Evolutionary conservation across 2,113 vertebrate species (phyloP), one percentile per base, ranked within the genome.

Genomic region (Pygoscelis adeliae): DNA sequence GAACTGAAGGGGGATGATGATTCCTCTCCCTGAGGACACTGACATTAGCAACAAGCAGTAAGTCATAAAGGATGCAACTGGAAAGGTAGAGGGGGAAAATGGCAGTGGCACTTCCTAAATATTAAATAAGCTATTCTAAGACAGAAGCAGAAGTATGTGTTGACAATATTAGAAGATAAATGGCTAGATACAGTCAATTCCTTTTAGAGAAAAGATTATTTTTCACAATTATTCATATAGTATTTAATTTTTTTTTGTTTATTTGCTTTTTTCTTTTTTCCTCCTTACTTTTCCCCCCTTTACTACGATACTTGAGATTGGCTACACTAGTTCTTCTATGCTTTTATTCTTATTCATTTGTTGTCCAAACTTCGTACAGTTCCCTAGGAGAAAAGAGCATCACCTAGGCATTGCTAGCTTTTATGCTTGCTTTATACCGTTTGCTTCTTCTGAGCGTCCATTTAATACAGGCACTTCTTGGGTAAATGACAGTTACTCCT

Each of bases 21-120:
- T 69, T 94, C 70, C 47, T 87, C 47, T 84, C 84, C 85, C 94
- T 72, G 73, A 85, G 89, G 76, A 91, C 69, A 59, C 10, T 93
- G 80, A 53, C 87, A 85, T 93, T 94, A 95, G 80, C 70, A 90
- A 82, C 95, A 85, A 89, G 61, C 81, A 95, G 85, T 59, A 95
- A 95, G 76, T 93, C 90, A 89, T 85, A 93, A 84, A 50, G 55
- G 83, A 87, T 81, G 87, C 20, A 86, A 76, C 69, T 36, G 58
- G 80, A 92, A 87, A 84, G 11, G 34, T n/a, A 82, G 52, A 78
- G 56, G 65, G 55, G 14, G 32, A 59, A 90, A 87, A 80, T 1
- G 6, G 83, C 65, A 58, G 23, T 46, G n/a, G 49, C 56, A 58
- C 76, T 87, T 89, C 66, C 72, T 92, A 93, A 92, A 93, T 93